Percentiles rank a stretch among this genome's conserved stretches.
Conservation (phyloP, 2,113 vertebrate genomes). For the Mugil cephalus region DNA sequence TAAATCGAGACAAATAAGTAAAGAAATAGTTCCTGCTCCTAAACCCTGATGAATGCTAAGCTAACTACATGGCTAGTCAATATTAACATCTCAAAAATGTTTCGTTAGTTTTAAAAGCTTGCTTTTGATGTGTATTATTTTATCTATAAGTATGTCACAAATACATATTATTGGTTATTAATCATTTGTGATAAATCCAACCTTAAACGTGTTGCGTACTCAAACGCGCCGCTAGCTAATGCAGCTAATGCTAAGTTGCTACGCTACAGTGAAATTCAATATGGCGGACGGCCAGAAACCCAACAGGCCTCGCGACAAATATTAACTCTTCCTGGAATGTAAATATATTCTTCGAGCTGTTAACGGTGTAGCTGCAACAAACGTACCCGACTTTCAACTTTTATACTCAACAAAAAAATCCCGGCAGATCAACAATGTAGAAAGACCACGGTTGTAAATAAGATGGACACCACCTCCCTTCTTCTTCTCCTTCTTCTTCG, state of each 20-base stretch:
- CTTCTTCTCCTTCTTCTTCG: conserved; percentile 61
- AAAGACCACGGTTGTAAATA: conserved; percentile 69
- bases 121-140: rapidly evolving
- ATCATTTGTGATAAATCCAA: neutral
- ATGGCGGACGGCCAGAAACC: conserved; percentile 73
- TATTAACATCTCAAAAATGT: neutral
- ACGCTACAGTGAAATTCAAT: conserved; percentile 60
- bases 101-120: neutral
- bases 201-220: neutral
- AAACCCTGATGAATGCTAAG: conserved; percentile 17
- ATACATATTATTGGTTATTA: rapidly evolving
- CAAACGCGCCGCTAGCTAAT: neutral
- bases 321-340: neutral
- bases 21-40: neutral
- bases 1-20: no score
- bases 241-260: conserved; percentile 31
- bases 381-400: conserved; percentile 63
- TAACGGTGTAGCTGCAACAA: neutral
- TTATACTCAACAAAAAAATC: conserved; percentile 6
- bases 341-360: rapidly evolving
- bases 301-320: conserved; percentile 58
- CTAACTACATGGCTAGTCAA: conserved; percentile 20
- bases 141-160: rapidly evolving
- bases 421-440: conserved; percentile 24
- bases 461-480: conserved; percentile 79